phyloP scores from a whole-genome alignment of 2,797 vertebrate species.

The Platalea minor region DNA sequence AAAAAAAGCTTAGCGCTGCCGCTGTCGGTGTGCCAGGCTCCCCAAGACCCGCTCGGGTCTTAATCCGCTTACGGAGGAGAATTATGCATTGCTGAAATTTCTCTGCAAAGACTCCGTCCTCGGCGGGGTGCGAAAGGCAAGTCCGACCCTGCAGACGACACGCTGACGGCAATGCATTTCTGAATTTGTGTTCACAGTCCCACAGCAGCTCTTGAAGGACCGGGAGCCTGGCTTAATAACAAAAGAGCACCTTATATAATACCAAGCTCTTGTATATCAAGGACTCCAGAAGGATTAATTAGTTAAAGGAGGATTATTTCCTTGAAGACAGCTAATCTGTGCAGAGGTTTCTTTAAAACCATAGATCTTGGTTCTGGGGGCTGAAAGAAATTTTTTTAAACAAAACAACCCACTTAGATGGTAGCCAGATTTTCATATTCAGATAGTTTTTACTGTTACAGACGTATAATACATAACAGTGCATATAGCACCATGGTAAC shows the following conservation, averaged over 20 bases:
- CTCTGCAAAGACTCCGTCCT: conserved; percentile 18
- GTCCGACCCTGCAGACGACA: conserved; percentile 14
- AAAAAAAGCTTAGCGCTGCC: not conserved
- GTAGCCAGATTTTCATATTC: not conserved
- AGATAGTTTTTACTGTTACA: not conserved
- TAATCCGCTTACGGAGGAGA: conserved; percentile 43
- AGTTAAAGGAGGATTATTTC: conserved; percentile 49
- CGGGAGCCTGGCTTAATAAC: not conserved
- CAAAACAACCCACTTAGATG: not conserved
- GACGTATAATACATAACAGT: accelerated
- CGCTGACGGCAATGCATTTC: accelerated
- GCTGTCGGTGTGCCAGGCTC: not conserved
- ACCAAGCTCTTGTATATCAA: not conserved
- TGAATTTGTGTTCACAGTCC: not conserved
- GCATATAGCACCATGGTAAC: accelerated
- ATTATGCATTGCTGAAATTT: conserved; percentile 67
- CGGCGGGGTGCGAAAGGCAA: conserved; percentile 17
- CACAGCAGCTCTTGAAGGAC: not conserved
- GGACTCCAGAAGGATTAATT: conserved; percentile 37
- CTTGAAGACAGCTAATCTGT: conserved; percentile 40
- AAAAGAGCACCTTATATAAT: not conserved
- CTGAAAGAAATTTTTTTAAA: conserved; percentile 13
- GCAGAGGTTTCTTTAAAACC: not conserved
- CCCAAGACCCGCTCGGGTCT: not conserved
- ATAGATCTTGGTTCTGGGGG: not conserved